Percentiles rank a stretch among this genome's conserved stretches.
Conservation (phyloP, 2,888 invertebrate genomes). For the Polymixis lichenea region DNA sequence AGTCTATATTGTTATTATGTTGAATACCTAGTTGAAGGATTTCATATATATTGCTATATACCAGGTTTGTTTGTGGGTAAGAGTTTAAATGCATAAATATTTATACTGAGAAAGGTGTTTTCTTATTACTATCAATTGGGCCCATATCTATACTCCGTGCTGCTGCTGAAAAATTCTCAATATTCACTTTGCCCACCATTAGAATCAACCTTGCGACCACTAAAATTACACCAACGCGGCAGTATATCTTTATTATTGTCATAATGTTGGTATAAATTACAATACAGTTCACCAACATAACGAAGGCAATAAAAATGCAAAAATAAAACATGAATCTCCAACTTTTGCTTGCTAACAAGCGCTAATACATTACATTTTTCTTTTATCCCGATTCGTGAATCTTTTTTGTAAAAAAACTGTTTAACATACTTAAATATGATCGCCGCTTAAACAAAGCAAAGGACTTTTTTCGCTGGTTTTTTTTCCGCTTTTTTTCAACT, state of each 20-base stretch:
- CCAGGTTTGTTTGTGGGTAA: no score
- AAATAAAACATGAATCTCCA: constrained; percentile 46
- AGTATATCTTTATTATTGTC: not conserved
- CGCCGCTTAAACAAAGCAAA: constrained; percentile 61
- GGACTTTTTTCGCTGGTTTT: constrained; percentile 40
- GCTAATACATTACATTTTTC: constrained; percentile 55
- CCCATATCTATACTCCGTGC: not conserved
- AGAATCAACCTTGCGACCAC: not conserved
- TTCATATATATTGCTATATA: no score
- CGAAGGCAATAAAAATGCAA: constrained; percentile 56
- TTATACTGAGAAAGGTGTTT: no score
- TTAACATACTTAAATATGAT: constrained; percentile 66
- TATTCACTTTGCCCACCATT: not conserved
- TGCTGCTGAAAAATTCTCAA: not conserved
- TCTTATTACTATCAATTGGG: not conserved
- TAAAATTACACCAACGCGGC: no score
- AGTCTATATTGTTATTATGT: no score
- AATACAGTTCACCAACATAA: constrained; percentile 36
- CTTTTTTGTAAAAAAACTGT: constrained; percentile 56
- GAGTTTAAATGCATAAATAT: no score
- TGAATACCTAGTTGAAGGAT: no score
- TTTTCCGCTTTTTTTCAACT: constrained; percentile 46
- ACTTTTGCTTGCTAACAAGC: constrained; percentile 45
- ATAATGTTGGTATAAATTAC: constrained; percentile 32
- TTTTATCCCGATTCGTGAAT: constrained; percentile 46